These are phyloP conservation scores for Anseranas semipalmata DNA, from an alignment of 2,113 vertebrate genomes.

Conservation along the genomic window DNA sequence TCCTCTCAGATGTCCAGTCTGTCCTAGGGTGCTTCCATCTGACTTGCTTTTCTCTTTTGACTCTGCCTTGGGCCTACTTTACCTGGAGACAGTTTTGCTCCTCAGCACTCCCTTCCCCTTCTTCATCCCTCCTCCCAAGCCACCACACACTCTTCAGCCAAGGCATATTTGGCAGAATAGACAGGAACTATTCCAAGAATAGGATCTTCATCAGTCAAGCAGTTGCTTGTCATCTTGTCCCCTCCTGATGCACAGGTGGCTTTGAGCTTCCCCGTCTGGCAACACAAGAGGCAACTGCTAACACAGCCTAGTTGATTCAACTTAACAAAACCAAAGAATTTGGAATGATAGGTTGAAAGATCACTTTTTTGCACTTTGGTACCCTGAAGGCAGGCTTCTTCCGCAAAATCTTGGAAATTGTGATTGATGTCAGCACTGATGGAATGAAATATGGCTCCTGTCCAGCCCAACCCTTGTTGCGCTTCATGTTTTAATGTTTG, in stretches of 20 bases:
- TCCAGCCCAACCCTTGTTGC: background rate
- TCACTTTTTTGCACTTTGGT: background rate
- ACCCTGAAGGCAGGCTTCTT: background rate
- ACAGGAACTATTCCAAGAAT: conserved; percentile 57
- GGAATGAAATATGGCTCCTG: background rate
- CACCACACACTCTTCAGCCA: conserved; percentile 31
- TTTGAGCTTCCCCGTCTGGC: conserved; percentile 45
- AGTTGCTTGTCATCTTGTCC: conserved; percentile 48
- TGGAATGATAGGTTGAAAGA: background rate
- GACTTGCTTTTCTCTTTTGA: background rate
- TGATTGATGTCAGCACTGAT: background rate
- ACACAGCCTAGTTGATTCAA: background rate
- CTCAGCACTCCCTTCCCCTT: background rate
- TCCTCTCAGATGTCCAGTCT: background rate
- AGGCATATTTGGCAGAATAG: conserved; percentile 50
- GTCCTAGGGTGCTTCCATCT: conserved; percentile 31
- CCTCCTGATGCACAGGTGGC: conserved; percentile 57
- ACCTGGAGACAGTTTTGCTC: conserved; percentile 32
- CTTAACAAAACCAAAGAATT: background rate
- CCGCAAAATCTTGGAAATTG: background rate
- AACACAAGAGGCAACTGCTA: conserved; percentile 24
- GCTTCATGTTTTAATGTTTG: background rate
- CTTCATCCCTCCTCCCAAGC: conserved; percentile 22
- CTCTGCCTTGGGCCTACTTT: conserved; percentile 1
- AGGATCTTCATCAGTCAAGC: conserved; percentile 47